These are phyloP conservation scores for Parthenolecanium corni DNA, from an alignment of 2,888 invertebrate species.

Conservation along the genomic window DNA sequence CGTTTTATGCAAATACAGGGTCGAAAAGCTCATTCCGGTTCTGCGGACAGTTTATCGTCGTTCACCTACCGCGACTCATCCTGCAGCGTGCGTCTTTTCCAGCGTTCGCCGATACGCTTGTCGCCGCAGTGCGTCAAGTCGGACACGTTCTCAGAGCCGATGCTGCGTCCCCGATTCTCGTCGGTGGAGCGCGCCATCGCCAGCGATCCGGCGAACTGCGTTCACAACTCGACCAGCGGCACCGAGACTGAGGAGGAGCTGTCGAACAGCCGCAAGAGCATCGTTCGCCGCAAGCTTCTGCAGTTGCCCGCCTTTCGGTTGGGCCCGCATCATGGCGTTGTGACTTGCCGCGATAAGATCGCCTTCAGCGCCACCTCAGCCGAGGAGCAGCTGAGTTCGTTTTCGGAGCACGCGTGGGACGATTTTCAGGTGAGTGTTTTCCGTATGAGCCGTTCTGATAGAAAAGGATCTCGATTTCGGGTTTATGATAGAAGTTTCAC, in stretches of 20 bases:
- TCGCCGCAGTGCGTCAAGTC: constrained; percentile 48
- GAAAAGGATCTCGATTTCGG: neutral
- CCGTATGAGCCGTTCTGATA: constrained; percentile 49
- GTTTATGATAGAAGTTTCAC: neutral
- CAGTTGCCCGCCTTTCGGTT: constrained; percentile 35
- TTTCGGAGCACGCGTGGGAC: constrained; percentile 90
- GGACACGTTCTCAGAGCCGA: constrained; percentile 55
- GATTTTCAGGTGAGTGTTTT: constrained; percentile 75
- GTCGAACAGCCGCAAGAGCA: constrained; percentile 31
- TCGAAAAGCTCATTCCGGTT: constrained; percentile 48
- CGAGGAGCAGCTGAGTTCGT: constrained; percentile 67
- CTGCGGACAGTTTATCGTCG: constrained; percentile 41
- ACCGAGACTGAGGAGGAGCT: constrained; percentile 39
- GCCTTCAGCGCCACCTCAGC: constrained; percentile 32
- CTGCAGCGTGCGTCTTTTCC: neutral
- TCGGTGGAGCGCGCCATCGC: constrained; percentile 30
- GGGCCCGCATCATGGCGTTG: constrained; percentile 34
- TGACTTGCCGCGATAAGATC: constrained; percentile 32
- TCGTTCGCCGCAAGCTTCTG: constrained; percentile 31
- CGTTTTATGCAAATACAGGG: too few species aligned
- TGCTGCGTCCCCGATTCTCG: constrained; percentile 44
- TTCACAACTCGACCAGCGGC: constrained; percentile 27
- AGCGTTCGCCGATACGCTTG: constrained; percentile 11
- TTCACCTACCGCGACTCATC: constrained; percentile 36
- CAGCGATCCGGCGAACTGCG: constrained; percentile 18